Evolutionary conservation across 2,113 vertebrate genomes (phyloP).

Genomic region (Elgaria multicarinata): DNA sequence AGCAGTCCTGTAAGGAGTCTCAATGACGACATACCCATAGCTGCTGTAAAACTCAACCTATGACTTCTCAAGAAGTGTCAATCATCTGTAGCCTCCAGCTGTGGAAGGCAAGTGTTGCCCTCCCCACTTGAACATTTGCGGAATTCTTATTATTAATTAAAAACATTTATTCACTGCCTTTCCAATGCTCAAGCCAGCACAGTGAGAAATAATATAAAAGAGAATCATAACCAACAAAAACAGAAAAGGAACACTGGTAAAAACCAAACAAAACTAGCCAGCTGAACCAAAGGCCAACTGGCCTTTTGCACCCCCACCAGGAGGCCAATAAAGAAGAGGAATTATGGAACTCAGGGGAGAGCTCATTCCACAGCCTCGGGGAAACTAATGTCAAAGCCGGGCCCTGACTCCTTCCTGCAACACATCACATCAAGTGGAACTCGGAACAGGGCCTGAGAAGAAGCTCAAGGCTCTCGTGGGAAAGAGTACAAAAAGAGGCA

Average conservation of each 20-base stretch:
- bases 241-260: neutral
- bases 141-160: neutral
- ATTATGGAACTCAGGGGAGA: neutral
- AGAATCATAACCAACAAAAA: neutral
- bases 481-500: neutral
- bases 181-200: neutral
- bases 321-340: neutral
- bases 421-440: neutral
- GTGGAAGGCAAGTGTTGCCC: neutral
- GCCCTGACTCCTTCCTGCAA: neutral
- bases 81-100: conserved; percentile 1
- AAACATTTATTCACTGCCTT: neutral
- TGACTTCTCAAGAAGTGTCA: neutral
- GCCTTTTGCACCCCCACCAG: neutral
- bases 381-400: neutral
- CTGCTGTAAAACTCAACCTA: neutral
- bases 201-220: neutral
- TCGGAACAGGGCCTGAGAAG: neutral
- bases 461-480: neutral
- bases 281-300: neutral
- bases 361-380: neutral
- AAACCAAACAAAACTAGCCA: neutral
- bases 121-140: neutral
- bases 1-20: conserved; percentile 1
- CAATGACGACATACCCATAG: neutral